Evolutionary conservation across 1,140 invertebrate genomes (phyloP).

Genomic region (Zaprionus ghesquierei): DNA sequence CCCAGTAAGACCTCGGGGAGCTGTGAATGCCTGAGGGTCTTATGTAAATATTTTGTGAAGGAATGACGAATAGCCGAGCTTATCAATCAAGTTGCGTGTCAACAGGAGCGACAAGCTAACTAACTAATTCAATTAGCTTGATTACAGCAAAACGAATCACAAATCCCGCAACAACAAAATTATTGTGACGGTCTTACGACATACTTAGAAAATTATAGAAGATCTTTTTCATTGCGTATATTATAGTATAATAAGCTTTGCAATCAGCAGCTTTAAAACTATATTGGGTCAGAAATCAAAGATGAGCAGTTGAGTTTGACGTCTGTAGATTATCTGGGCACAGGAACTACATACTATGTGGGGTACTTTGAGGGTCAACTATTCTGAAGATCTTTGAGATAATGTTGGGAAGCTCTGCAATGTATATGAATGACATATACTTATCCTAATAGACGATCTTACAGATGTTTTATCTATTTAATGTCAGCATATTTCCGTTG

Average conservation of each 20-base stretch:
- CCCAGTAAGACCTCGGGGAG: conserved; percentile 9
- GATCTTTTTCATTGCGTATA: neutral
- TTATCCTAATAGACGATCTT: no score
- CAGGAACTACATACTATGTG: neutral
- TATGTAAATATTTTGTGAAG: conserved; percentile 36
- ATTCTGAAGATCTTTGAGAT: no score
- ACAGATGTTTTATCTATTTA: no score
- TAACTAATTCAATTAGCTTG: conserved; percentile 1
- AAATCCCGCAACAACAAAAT: neutral
- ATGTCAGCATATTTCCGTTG: no score
- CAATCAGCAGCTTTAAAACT: neutral
- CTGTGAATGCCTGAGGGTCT: neutral
- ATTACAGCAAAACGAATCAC: neutral
- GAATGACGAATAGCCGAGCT: conserved; percentile 2
- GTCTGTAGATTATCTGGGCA: neutral
- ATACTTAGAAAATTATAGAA: neutral
- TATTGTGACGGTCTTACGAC: neutral
- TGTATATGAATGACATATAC: no score
- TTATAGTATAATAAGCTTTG: neutral
- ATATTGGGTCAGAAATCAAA: neutral
- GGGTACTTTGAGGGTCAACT: no score
- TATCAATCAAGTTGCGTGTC: neutral
- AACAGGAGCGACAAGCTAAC: neutral
- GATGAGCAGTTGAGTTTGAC: neutral
- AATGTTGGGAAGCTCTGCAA: no score